A percentile compares a stretch with the other conserved stretches of the same genome.
phyloP scores from a whole-genome alignment of 2,888 invertebrate genomes.

The Dryocosmus kuriphilus region DNA sequence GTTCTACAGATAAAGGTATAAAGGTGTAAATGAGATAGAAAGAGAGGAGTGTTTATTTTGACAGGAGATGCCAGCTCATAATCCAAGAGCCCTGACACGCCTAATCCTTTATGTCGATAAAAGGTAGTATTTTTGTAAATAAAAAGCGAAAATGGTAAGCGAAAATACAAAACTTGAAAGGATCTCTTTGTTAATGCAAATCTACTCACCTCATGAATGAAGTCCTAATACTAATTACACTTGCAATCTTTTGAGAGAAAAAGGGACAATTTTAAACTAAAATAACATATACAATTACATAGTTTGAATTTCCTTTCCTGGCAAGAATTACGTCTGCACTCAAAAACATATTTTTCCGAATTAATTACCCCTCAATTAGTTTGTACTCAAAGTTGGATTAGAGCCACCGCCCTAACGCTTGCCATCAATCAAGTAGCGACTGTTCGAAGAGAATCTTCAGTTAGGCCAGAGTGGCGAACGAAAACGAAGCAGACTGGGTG shows the following conservation, averaged over 20 bases:
- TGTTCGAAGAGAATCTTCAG: conserved; percentile 16
- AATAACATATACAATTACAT: background rate
- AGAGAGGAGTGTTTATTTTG: conserved; percentile 26
- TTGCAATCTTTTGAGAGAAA: background rate
- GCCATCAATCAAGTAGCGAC: conserved; percentile 15
- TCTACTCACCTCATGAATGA: background rate
- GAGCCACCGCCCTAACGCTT: background rate
- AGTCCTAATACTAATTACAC: background rate
- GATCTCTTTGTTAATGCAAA: background rate
- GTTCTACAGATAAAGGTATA: conserved; percentile 13
- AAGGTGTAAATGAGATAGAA: conserved; percentile 4
- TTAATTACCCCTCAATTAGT: background rate
- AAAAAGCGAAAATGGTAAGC: background rate
- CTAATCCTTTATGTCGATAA: conserved; percentile 38
- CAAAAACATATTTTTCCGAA: background rate
- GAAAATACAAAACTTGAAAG: background rate
- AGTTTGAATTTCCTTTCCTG: background rate
- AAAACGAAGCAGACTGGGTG: conserved; percentile 23
- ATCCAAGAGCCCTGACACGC: conserved; percentile 21
- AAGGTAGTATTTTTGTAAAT: conserved; percentile 20
- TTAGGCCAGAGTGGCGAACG: background rate
- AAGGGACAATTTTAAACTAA: background rate
- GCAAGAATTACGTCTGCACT: background rate
- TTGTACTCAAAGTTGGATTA: conserved; percentile 17
- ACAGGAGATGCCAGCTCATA: background rate